Evolutionary conservation across 64 coral and sea anemone genomes (phyloP).

Genomic region (Montipora cactus): DNA sequence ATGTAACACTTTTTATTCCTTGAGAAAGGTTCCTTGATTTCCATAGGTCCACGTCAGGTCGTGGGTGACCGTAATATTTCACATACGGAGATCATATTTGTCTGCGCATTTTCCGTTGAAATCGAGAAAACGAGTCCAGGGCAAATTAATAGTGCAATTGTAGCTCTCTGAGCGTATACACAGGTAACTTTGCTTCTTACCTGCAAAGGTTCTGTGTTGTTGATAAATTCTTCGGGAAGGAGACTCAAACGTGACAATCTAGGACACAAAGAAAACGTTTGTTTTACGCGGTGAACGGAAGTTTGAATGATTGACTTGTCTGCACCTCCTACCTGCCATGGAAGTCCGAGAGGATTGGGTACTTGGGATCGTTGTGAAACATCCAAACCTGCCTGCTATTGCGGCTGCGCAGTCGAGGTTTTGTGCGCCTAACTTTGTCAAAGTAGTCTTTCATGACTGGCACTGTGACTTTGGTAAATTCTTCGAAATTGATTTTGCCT

Average conservation of each 20-base stretch:
- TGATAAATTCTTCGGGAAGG: constrained; percentile 79
- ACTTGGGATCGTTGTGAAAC: constrained; percentile 88
- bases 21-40: too few relatives aligned
- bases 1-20: too few relatives aligned
- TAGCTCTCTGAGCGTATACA: too few relatives aligned
- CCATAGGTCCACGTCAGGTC: too few relatives aligned
- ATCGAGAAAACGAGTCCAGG: too few relatives aligned
- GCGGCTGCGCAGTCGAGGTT: constrained; percentile 82
- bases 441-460: constrained; percentile 70
- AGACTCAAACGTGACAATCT: constrained; percentile 79
- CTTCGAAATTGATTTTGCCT: constrained; percentile 79
- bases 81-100: too few relatives aligned
- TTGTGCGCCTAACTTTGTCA: constrained; percentile 65
- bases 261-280: background rate
- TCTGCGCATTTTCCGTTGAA: too few relatives aligned
- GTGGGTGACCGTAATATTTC: too few relatives aligned
- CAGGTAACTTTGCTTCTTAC: constrained; percentile 20
- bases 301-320: background rate
- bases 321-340: constrained; percentile 78
- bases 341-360: constrained; percentile 83
- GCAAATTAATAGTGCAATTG: too few relatives aligned
- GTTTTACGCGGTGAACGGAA: background rate
- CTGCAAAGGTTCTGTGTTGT: constrained; percentile 86
- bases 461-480: constrained; percentile 70
- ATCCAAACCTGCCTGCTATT: constrained; percentile 93